Conservation (phyloP, 2,888 invertebrate species). For the Pelosia muscerda region DNA sequence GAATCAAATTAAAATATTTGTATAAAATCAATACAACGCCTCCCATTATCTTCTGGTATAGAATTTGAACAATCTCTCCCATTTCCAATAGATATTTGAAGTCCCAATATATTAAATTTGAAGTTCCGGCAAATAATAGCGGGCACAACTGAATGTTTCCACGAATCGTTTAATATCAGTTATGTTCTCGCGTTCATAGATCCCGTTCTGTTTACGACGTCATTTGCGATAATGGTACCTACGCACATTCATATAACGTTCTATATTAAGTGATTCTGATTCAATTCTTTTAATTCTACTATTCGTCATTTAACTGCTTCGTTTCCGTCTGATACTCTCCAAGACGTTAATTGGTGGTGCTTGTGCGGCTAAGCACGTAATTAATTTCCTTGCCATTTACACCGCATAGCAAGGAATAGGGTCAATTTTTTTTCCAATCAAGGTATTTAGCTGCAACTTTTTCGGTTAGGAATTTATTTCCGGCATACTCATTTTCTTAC, state of each 20-base stretch:
- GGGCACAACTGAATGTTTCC: constrained; percentile 25
- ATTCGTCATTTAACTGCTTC: not conserved
- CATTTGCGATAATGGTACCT: constrained; percentile 23
- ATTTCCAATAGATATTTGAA: constrained; percentile 12
- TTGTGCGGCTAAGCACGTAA: too few relatives aligned
- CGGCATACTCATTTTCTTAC: too few relatives aligned
- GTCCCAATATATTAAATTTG: constrained; percentile 9
- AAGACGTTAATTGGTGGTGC: too few relatives aligned
- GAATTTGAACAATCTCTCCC: constrained; percentile 9
- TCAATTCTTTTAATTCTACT: not conserved
- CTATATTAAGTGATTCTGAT: not conserved
- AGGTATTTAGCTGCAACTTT: too few relatives aligned
- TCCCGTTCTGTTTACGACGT: constrained; percentile 31
- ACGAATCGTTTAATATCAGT: constrained; percentile 24
- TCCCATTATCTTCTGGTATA: not conserved
- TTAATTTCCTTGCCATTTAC: too few relatives aligned
- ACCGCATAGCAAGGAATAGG: too few relatives aligned
- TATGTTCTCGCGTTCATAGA: constrained; percentile 29
- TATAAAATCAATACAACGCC: not conserved
- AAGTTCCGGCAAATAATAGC: constrained; percentile 8
- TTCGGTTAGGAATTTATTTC: too few relatives aligned
- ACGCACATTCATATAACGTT: not conserved
- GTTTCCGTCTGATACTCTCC: too few relatives aligned
- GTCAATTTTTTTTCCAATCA: too few relatives aligned
- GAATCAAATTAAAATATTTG: not conserved